These are phyloP conservation scores for Fregata magnificens DNA, from an alignment of 2,113 vertebrate genomes.

Conservation along the genomic window DNA sequence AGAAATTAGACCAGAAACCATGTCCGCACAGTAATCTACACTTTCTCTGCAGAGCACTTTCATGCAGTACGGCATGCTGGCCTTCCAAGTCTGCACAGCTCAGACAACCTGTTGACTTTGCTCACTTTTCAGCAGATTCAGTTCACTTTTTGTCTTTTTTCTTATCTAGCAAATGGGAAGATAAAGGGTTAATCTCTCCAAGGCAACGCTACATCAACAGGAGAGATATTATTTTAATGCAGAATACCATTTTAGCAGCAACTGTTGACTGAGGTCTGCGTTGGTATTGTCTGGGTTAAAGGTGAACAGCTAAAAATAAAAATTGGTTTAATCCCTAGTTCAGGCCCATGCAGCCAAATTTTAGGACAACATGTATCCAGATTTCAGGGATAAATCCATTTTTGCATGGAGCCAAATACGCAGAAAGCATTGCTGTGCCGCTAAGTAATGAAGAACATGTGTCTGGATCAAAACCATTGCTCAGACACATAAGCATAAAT, in stretches of 20 bases:
- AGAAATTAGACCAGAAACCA: background rate
- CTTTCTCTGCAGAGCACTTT: background rate
- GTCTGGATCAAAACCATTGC: background rate
- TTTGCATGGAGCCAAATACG: background rate
- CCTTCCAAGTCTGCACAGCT: background rate
- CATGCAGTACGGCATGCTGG: accelerated
- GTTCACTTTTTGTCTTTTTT: background rate
- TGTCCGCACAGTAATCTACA: background rate
- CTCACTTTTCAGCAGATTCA: background rate
- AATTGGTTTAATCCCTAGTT: background rate
- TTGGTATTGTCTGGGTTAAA: background rate
- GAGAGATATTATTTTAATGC: background rate
- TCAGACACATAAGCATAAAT: background rate
- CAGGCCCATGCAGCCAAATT: accelerated
- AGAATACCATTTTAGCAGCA: background rate
- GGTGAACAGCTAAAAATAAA: background rate
- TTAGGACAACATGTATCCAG: accelerated
- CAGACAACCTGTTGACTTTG: background rate
- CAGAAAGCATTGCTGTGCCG: background rate
- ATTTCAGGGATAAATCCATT: background rate
- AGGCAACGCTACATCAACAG: background rate
- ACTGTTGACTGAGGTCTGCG: background rate
- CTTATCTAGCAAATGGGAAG: background rate
- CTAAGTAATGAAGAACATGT: background rate
- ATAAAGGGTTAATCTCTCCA: background rate